Evolutionary conservation across 2,113 vertebrate species (phyloP), one percentile per base, ranked within the genome.

Genomic region (Brevimyrus niger): DNA sequence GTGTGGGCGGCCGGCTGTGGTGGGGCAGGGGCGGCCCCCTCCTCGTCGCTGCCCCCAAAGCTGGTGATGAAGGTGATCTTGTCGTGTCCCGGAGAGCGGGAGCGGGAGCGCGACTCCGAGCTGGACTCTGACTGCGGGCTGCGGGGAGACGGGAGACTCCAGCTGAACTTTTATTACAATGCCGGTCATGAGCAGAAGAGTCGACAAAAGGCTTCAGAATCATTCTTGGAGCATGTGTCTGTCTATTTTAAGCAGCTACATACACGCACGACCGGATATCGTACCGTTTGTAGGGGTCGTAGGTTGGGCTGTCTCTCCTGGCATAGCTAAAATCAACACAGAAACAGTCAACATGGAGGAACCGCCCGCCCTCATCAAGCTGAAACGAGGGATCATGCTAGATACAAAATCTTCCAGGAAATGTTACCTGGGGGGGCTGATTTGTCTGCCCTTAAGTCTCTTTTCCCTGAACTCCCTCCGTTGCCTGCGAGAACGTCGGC

Each of bases 51-150:
- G 94, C 98, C 98, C 4, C 98, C 98, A 0, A 98, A 99, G 90
- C 98, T 98, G 90, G 98, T 99, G 94, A 99, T 99, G 94, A 98
- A 99, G 3, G 97, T 99, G 95, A 99, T 99, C 93, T 98, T 98
- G 92, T 98, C 97, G 0, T 96, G 96, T 61, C 97, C 97, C 0
- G 96, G 97, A 13, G 97, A 95, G 4, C 96, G 97, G 0, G 98
- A 98, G 0, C 96, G 96, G 0, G 98, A 99, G 0, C 96, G 95
- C 0, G 97, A 97, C 53, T 96, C 96, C 0, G 97, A 97, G 89
- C 95, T 97, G 0, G 98, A 98, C 84, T 98, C 97, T 0, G 97
- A 97, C 88, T 96, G 96, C 11, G 97, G 97, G 73, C 96, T 96
- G 51, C 91, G 1, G 87, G 42, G 10, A 4, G 23, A 31, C 13